Evolutionary conservation across 2,113 vertebrate genomes (phyloP).

Genomic region (Otis tarda): DNA sequence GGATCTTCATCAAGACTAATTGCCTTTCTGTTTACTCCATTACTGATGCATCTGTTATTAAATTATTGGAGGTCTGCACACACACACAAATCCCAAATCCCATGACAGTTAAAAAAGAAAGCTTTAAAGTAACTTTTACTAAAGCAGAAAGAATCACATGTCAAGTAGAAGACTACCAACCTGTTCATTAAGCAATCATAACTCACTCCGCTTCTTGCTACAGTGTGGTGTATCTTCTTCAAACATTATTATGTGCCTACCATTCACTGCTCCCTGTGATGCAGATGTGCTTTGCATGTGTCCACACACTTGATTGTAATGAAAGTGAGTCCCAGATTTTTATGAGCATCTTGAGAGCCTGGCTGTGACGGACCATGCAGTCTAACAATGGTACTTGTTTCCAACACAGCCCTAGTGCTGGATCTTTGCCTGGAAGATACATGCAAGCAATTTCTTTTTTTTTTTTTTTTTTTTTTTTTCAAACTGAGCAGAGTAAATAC

Average conservation of each 20-base stretch:
- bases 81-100: not conserved
- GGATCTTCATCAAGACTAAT: constrained; percentile 36
- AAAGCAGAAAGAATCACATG: not conserved
- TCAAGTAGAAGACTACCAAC: not conserved
- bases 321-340: constrained; percentile 32
- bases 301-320: not conserved
- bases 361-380: not conserved
- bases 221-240: not conserved
- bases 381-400: not conserved
- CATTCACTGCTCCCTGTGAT: not conserved
- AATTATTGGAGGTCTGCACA: not conserved
- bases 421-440: not conserved
- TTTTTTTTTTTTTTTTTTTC: not conserved
- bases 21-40: constrained; percentile 10
- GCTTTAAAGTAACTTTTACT: not conserved
- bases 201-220: not conserved
- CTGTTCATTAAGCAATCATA: not conserved
- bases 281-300: constrained; percentile 3
- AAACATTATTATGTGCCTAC: fast-evolving
- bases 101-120: not conserved
- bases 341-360: constrained; percentile 15
- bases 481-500: not conserved
- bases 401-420: not conserved
- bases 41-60: not conserved
- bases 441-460: not conserved